Evolutionary conservation across 2,888 invertebrate genomes (phyloP).

Genomic region (Drosophila leonis): DNA sequence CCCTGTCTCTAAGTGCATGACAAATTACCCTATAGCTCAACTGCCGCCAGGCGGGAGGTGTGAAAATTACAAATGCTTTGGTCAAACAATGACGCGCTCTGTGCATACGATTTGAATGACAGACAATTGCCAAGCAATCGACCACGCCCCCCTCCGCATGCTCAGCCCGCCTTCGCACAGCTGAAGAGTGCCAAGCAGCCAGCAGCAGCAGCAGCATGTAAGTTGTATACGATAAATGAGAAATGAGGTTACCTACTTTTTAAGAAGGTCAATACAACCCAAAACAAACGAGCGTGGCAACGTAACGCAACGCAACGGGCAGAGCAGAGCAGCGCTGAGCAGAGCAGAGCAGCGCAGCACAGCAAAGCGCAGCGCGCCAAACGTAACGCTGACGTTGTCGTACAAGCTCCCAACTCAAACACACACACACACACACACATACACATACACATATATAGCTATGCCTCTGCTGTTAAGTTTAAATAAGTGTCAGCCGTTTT

Average conservation of each 20-base stretch:
- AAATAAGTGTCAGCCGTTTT: slow-evolving; percentile 61
- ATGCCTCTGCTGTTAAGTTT: slow-evolving; percentile 48
- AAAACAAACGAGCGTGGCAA: slow-evolving; percentile 81
- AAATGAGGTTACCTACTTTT: slow-evolving; percentile 85
- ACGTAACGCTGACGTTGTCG: slow-evolving; percentile 44
- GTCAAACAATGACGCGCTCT: slow-evolving; percentile 60
- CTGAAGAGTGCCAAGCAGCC: slow-evolving; percentile 28
- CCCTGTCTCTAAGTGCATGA: neutral
- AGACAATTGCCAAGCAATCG: slow-evolving; percentile 50
- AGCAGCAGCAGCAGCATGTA: slow-evolving; percentile 64
- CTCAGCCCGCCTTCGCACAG: neutral
- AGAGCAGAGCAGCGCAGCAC: slow-evolving; percentile 22
- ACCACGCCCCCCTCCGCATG: slow-evolving; percentile 18
- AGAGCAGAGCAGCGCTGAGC: slow-evolving; percentile 28
- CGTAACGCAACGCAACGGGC: slow-evolving; percentile 52
- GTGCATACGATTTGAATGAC: slow-evolving; percentile 52
- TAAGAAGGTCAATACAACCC: slow-evolving; percentile 84
- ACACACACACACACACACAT: slow-evolving; percentile 21
- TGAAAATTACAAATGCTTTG: slow-evolving; percentile 38
- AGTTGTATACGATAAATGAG: slow-evolving; percentile 83
- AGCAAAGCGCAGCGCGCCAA: slow-evolving; percentile 27
- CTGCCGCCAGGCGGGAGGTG: slow-evolving; percentile 9
- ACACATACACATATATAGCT: slow-evolving; percentile 4
- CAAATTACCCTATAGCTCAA: slow-evolving; percentile 7
- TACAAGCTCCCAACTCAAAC: slow-evolving; percentile 36